Conservation (phyloP, 1,140 invertebrate genomes). For the Dreissena rostriformis region DNA sequence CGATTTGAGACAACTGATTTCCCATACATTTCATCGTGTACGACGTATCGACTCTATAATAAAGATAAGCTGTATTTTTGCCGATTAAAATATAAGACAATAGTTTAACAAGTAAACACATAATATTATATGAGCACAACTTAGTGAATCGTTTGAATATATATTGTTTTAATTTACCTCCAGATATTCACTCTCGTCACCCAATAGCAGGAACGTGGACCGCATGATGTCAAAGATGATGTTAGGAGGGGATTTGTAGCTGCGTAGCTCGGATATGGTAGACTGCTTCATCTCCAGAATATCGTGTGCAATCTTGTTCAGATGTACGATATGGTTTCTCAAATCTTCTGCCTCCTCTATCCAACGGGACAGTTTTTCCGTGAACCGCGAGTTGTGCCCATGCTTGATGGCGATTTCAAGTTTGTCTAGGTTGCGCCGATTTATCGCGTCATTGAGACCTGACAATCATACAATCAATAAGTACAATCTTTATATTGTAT, state of each 20-base stretch:
- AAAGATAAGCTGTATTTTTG: too few relatives aligned
- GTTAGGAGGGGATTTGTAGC: constrained; percentile 64
- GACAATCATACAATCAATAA: neutral
- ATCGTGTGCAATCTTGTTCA: constrained; percentile 53
- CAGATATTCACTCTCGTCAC: constrained; percentile 53
- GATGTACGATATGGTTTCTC: constrained; percentile 58
- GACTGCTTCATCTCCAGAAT: constrained; percentile 65
- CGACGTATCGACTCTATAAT: too few relatives aligned
- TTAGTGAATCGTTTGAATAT: too few relatives aligned
- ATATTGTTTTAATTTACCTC: constrained; percentile 40
- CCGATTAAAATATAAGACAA: too few relatives aligned
- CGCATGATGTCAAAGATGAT: constrained; percentile 70
- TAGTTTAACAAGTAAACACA: too few relatives aligned
- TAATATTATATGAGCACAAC: too few relatives aligned
- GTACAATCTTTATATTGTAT: too few relatives aligned
- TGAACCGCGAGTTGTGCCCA: constrained; percentile 51
- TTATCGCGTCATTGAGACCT: constrained; percentile 67
- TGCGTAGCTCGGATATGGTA: constrained; percentile 68
- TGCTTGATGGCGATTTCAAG: constrained; percentile 64
- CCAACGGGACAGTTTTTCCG: constrained; percentile 54
- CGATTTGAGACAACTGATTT: too few relatives aligned
- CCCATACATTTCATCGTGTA: too few relatives aligned
- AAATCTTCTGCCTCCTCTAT: constrained; percentile 64
- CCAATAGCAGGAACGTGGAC: constrained; percentile 67
- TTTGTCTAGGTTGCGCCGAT: constrained; percentile 64